phyloP scores from a whole-genome alignment of 2,797 vertebrate species.

The Simalia tracyae region DNA sequence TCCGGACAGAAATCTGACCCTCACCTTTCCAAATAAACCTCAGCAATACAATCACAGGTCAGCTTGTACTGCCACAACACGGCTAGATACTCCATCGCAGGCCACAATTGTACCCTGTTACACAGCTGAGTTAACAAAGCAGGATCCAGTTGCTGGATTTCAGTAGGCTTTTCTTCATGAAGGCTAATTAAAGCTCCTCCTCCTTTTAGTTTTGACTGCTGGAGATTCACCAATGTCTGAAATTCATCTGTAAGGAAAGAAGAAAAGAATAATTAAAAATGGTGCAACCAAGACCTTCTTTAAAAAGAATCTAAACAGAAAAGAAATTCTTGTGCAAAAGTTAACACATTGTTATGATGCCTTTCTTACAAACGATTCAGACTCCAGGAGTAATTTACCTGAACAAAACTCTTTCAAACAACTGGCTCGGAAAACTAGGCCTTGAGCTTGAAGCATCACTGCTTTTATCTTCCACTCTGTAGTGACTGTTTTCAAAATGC shows the following conservation, averaged over 20 bases:
- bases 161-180: constrained; percentile 57
- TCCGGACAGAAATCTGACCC: background rate
- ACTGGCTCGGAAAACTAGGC: constrained; percentile 84
- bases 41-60: constrained; percentile 76
- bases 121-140: constrained; percentile 79
- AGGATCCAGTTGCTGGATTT: constrained; percentile 60
- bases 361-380: background rate
- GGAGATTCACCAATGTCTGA: constrained; percentile 76
- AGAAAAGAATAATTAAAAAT: background rate
- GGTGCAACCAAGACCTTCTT: background rate
- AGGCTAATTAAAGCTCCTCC: constrained; percentile 72
- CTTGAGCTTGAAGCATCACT: constrained; percentile 84
- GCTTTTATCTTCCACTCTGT: constrained; percentile 82
- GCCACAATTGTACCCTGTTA: constrained; percentile 87
- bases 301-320: background rate
- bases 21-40: constrained; percentile 66
- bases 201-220: constrained; percentile 78
- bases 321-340: background rate
- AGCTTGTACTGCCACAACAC: constrained; percentile 89
- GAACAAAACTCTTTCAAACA: constrained; percentile 80
- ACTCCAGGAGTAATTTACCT: constrained; percentile 73
- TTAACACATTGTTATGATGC: background rate
- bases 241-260: constrained; percentile 75
- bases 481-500: constrained; percentile 78
- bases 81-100: constrained; percentile 86